These are phyloP conservation scores for Neofelis nebulosa DNA, from an alignment of 2,113 vertebrate species.

Conservation along the genomic window DNA sequence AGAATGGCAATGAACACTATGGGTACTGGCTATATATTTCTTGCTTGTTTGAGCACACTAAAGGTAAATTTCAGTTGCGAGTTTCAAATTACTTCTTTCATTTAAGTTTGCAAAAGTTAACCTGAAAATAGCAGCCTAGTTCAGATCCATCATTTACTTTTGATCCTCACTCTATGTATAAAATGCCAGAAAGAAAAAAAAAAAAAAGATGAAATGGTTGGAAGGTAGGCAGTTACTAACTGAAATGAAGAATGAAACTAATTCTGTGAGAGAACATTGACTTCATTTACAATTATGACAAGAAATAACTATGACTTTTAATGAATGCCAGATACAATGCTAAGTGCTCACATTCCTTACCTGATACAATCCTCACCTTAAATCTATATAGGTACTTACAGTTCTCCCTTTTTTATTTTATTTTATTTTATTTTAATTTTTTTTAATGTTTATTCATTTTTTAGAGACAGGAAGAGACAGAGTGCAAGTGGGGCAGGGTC, in stretches of 20 bases:
- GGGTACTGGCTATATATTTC: not conserved
- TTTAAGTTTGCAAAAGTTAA: conserved; percentile 35
- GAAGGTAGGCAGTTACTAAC: not conserved
- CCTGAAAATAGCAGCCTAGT: not conserved
- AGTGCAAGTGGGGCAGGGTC: too few relatives aligned
- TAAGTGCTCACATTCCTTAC: not conserved
- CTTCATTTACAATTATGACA: not conserved
- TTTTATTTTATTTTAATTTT: too few relatives aligned
- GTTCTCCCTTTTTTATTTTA: not conserved
- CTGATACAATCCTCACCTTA: not conserved
- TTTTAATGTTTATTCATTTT: too few relatives aligned
- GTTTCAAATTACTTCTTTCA: not conserved
- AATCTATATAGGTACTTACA: not conserved
- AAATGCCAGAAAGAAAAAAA: not conserved
- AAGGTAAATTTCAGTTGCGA: conserved; percentile 16
- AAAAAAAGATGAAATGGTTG: not conserved
- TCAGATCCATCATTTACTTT: not conserved
- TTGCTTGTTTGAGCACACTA: not conserved
- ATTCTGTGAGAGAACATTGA: not conserved
- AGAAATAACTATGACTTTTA: not conserved
- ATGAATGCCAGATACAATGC: not conserved
- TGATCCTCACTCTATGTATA: not conserved
- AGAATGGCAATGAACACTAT: not conserved
- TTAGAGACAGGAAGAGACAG: too few relatives aligned
- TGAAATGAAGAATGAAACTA: not conserved